Evolutionary conservation across 1,140 invertebrate genomes (phyloP), one percentile per base, ranked within the genome.

Genomic region (Stegodyphus dumicola): DNA sequence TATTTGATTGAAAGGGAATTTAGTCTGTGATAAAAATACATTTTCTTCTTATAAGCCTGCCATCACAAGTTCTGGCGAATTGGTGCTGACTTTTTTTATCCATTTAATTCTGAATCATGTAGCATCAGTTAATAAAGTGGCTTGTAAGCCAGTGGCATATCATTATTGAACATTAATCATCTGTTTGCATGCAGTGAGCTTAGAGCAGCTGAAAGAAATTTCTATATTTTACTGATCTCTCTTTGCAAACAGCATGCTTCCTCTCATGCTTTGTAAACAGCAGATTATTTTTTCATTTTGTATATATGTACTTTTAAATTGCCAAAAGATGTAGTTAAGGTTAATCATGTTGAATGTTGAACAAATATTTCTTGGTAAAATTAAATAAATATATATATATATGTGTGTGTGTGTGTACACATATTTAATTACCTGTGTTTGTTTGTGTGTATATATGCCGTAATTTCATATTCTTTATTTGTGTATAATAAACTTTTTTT

Each of bases 11-110:
- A 77, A 64, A 33, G 52, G 15, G 11, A 15, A 6, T 6, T 11
- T 13, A n/a, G 15, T 75, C 69, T 86, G 84, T 86, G 84, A 86
- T 86, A 86, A 54, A n/a, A 67, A 67, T 67, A 7, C n/a, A 10
- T 67, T 17, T 67, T 67, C 33, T n/a, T 67, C 9, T 67, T 5
- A 67, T 6, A 67, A n/a, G 66, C 33, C n/a, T n/a, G 11, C n/a
- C 15, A 67, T 15, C 66, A 17, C 33, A 51, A 48, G 6, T 71
- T 51, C 33, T 71, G 33, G 11, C 7, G 6, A 71, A 71, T 33
- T 71, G 69, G 48, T 71, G 17, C 33, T 33, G 17, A 11, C 49
- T 51, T 11, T 49, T 33, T 67, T 71, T 51, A 9, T 33, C 7
- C 18, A 51, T 7, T 71, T 11, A 48, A 33, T 49, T 51, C 13